Evolutionary conservation across 2,888 invertebrate genomes (phyloP).

Genomic region (Nemotelus nigrinus): DNA sequence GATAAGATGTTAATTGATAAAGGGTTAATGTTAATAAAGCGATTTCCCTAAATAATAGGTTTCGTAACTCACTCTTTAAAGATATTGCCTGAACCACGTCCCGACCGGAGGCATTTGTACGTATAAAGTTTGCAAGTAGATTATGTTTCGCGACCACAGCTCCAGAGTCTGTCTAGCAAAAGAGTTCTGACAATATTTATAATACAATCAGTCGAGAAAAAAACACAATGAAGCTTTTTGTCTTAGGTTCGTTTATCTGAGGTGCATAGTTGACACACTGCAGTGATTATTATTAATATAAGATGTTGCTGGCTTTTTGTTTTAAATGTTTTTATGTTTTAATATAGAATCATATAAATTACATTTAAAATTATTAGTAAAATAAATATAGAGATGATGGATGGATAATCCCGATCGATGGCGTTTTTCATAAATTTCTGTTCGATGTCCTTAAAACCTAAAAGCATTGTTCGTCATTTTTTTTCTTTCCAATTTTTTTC

Average conservation of each 20-base stretch:
- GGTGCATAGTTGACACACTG: constrained; percentile 44
- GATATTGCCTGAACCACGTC: too few relatives aligned
- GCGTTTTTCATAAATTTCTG: constrained; percentile 27
- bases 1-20: too few relatives aligned
- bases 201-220: neutral
- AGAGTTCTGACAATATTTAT: neutral
- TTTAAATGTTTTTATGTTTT: constrained; percentile 30
- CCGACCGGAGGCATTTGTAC: too few relatives aligned
- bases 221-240: constrained; percentile 41
- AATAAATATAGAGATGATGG: constrained; percentile 48
- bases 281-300: constrained; percentile 32
- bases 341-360: constrained; percentile 47
- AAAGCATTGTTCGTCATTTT: constrained; percentile 38
- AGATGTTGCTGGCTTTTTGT: constrained; percentile 39
- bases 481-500: neutral
- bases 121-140: too few relatives aligned
- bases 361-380: constrained; percentile 49
- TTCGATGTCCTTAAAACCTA: constrained; percentile 38
- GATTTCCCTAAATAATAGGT: too few relatives aligned
- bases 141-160: too few relatives aligned
- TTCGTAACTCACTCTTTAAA: too few relatives aligned
- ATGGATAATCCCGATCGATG: constrained; percentile 48
- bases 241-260: constrained; percentile 50
- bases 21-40: too few relatives aligned
- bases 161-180: too few relatives aligned